phyloP scores from a whole-genome alignment of 2,113 vertebrate species.

The Megaceryle maxima region DNA sequence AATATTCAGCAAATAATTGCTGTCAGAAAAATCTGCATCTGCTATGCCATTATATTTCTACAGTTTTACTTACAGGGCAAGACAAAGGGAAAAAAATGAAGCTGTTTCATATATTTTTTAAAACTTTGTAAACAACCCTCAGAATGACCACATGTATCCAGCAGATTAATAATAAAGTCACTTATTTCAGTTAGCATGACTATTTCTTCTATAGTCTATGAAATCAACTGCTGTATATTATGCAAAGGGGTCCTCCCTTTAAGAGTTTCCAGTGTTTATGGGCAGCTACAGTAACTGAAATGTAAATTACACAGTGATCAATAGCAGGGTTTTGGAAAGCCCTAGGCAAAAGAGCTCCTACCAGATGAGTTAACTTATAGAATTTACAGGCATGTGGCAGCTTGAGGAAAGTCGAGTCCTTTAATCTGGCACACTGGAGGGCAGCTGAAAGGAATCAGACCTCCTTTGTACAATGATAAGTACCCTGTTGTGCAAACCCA shows the following conservation, averaged over 20 bases:
- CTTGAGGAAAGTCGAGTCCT: neutral
- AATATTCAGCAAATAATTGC: neutral
- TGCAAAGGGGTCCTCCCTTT: neutral
- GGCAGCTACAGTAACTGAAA: neutral
- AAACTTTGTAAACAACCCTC: neutral
- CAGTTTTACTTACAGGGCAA: neutral
- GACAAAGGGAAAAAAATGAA: neutral
- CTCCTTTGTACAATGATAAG: neutral
- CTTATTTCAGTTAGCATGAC: neutral
- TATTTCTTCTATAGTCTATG: neutral
- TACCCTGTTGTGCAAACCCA: slow-evolving; percentile 17
- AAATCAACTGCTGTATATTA: neutral
- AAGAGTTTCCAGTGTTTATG: neutral
- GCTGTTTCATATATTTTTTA: neutral
- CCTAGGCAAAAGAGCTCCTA: neutral
- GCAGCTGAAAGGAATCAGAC: slow-evolving; percentile 20
- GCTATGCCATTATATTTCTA: neutral
- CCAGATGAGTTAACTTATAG: neutral
- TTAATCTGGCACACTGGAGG: neutral
- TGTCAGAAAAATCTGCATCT: neutral
- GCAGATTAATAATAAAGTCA: neutral
- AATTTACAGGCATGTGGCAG: neutral
- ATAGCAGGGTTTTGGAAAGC: neutral
- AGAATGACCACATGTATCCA: neutral
- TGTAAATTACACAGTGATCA: neutral